A percentile compares a stretch with the other conserved stretches of the same genome.
These are phyloP conservation scores for Cataglyphis altisquamis DNA, from an alignment of 2,888 invertebrate genomes.

Conservation along the genomic window DNA sequence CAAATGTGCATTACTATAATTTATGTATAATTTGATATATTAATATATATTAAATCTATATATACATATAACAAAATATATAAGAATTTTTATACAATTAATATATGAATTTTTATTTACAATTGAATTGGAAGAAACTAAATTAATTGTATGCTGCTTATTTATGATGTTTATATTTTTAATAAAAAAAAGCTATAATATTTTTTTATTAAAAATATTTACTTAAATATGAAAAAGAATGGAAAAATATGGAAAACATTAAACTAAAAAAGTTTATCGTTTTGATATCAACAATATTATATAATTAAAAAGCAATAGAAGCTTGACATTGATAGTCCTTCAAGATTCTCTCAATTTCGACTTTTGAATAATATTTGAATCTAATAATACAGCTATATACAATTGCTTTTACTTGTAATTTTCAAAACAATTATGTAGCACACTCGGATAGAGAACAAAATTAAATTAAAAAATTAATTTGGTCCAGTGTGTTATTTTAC, in stretches of 20 bases:
- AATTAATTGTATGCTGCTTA: background rate
- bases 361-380: background rate
- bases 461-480: slow-evolving; percentile 5
- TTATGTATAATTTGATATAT: background rate
- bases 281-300: background rate
- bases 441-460: background rate
- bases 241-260: background rate
- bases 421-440: slow-evolving; percentile 5
- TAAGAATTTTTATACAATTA: background rate
- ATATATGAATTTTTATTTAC: background rate
- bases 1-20: slow-evolving; percentile 56
- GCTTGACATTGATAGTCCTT: slow-evolving; percentile 6
- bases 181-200: background rate
- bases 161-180: background rate
- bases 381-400: background rate
- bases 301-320: slow-evolving; percentile 19
- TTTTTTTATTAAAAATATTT: background rate
- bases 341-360: slow-evolving; percentile 7
- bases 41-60: background rate
- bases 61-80: no score
- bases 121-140: background rate
- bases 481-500: background rate
- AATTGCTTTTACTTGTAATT: slow-evolving; percentile 4
- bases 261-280: background rate
- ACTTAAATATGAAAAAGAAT: background rate